phyloP scores from a whole-genome alignment of 2,797 vertebrate genomes.

The Myotis planiceps region DNA sequence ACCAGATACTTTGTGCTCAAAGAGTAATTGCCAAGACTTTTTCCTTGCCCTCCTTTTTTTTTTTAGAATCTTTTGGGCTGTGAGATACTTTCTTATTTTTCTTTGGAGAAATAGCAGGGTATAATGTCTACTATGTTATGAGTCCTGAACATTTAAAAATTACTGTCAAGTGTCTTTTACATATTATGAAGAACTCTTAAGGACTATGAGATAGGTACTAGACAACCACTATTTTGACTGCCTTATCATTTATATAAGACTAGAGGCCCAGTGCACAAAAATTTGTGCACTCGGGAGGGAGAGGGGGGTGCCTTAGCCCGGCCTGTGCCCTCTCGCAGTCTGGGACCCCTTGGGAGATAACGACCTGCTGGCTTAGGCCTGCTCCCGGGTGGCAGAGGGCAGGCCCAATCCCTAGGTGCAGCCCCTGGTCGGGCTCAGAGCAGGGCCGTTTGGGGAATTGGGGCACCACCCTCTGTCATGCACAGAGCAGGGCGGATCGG shows the following conservation, averaged over 20 bases:
- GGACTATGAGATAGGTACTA: slow-evolving; percentile 72
- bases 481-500: no score
- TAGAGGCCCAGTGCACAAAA: no score
- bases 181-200: slow-evolving; percentile 77
- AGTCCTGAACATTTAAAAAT: slow-evolving; percentile 53
- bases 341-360: no score
- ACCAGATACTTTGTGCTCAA: neutral
- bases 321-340: no score
- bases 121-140: slow-evolving; percentile 73
- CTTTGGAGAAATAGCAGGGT: slow-evolving; percentile 62
- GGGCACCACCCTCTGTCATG: no score
- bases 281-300: no score
- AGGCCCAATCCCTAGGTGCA: no score
- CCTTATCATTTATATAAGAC: slow-evolving; percentile 65
- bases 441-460: no score
- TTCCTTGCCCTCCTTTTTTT: neutral
- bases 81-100: neutral
- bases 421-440: no score
- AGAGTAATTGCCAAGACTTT: neutral
- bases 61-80: neutral
- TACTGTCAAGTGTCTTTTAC: slow-evolving; percentile 71
- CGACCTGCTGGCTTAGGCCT: no score
- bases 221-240: slow-evolving; percentile 60
- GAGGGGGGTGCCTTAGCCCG: no score
- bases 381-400: no score